phyloP scores from a whole-genome alignment of 2,113 vertebrate genomes.

The Alouatta palliata region DNA sequence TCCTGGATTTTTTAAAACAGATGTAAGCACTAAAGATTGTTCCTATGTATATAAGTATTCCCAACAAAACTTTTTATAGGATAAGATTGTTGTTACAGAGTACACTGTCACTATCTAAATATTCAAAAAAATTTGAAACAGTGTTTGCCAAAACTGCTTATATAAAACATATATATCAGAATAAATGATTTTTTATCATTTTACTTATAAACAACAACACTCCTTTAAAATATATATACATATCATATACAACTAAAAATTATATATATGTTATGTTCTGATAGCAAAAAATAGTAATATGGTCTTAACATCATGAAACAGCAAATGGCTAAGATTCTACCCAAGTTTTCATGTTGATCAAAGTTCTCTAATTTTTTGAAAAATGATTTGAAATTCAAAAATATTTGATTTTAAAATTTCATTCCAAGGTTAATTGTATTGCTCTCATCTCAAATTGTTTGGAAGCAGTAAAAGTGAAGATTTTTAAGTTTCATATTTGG shows the following conservation, averaged over 20 bases:
- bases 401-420: conserved; percentile 20
- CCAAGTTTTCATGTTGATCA: conserved; percentile 29
- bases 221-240: neutral
- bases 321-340: conserved; percentile 18
- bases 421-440: neutral
- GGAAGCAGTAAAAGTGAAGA: neutral
- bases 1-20: neutral
- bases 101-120: neutral
- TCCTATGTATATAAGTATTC: neutral
- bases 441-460: conserved; percentile 16
- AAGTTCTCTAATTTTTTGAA: conserved; percentile 13
- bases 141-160: neutral
- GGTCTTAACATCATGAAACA: neutral
- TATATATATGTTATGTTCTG: neutral
- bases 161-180: neutral
- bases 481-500: conserved; percentile 35
- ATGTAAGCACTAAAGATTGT: neutral
- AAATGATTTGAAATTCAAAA: conserved; percentile 45
- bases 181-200: conserved; percentile 18
- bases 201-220: conserved; percentile 23
- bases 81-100: neutral
- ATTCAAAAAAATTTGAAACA: neutral
- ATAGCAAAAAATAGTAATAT: conserved; percentile 40
- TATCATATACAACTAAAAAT: neutral
- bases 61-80: neutral